Base-by-base conservation (phyloP, 2,888 invertebrate species). In the Pheosia tremula region DNA sequence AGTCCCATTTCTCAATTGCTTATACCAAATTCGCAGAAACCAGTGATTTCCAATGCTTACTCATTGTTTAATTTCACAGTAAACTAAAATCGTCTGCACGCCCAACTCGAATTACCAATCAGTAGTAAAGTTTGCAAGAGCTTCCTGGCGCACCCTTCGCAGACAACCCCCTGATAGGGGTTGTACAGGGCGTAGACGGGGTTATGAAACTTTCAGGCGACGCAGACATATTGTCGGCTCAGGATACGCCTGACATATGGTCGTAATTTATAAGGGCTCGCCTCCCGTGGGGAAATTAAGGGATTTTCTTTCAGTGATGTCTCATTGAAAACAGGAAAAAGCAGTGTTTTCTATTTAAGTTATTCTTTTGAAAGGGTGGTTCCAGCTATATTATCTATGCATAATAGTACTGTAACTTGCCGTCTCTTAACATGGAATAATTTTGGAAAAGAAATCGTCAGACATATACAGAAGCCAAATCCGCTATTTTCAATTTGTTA, bases 141-240 rank as follows among this genome's bases (percentile, higher is more conserved):
- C 67, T 71, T 71, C 67, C 69, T 45, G 59, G 60, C 72, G 66
- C 74, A 67, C 81, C 78, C 78, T 67, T 66, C 66, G 63, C 66
- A 78, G 80, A 75, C 80, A 63, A 64, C 69, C 80, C 75, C 67
- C 56, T 45, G 13, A 3, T 65, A 61, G 66, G 74, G 73, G 75
- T 67, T 72, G 68, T 61, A 67, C 58, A 60, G 76, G 79, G 81
- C 69, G 78, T 74, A 81, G 83, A 82, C 83, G 79, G 83, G 83
- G 83, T 81, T 79, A 84, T 87, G 83, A 86, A 88, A 88, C 80
- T 88, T 89, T 88, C 85, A 88, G 85, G 75, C 82, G 71, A 66
- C 65, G 73, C 72, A 72, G 72, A 79, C n/a, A 49, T 3, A 60
- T 60, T 69, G 74, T 69, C 61, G 56, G 61, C 56, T 57, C 73